Evolutionary conservation across 2,888 invertebrate species (phyloP), one percentile per base, ranked within the genome.

Genomic region (Saturnia pavonia): DNA sequence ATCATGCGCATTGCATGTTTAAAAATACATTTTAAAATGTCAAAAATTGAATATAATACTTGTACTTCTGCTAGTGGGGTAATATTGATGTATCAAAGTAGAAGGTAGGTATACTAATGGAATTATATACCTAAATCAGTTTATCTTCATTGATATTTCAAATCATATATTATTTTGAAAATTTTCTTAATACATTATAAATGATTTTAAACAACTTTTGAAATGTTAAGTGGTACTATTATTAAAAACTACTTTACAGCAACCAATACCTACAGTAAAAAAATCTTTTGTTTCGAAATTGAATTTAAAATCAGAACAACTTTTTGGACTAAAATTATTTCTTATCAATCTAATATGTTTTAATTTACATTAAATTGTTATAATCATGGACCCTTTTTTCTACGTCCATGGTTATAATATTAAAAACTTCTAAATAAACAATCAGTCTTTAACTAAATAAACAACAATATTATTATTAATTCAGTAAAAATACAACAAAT

Each of bases 381-480:
- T n/a, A n/a, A n/a, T n/a, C n/a, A n/a, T n/a, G n/a, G n/a, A n/a
- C n/a, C n/a, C n/a, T n/a, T n/a, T n/a, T n/a, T n/a, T n/a, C n/a
- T n/a, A n/a, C n/a, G n/a, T n/a, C n/a, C n/a, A n/a, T n/a, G n/a
- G n/a, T n/a, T n/a, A n/a, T 60, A 60, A 60, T 60, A 60, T 27
- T 48, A 48, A 40, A 48, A 69, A 57, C 48, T 27, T 57, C 57
- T 70, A 71, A 48, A 45, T 85, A 88, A 91, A 90, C 88, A 87
- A 92, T 92, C 93, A 93, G 93, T 92, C 93, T 93, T 92, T 86
- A 92, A 92, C 89, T 86, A 91, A 92, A 91, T 90, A 85, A 87
- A 82, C 78, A 86, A 84, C 76, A 81, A 82, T 83, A 82, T 79
- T 77, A 65, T 65, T 25, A 76, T 78, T 78, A 74, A 77, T 79